Conservation (phyloP, 2,113 vertebrate genomes). For the Myocastor coypus region DNA sequence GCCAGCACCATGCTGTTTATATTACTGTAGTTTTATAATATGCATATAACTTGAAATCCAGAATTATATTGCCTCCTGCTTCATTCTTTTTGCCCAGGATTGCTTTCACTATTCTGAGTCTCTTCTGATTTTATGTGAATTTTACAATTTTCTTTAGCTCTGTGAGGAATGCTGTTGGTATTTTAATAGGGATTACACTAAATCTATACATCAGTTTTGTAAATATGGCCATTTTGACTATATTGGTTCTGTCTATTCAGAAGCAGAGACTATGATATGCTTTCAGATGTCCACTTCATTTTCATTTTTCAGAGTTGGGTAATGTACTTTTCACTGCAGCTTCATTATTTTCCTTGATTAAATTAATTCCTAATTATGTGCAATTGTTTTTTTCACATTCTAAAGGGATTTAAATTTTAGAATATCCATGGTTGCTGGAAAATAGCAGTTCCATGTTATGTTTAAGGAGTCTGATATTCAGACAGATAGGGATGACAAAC, state of each 20-base stretch:
- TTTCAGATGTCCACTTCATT: neutral
- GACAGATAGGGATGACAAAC: no score
- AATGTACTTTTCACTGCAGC: neutral
- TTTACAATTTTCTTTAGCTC: neutral
- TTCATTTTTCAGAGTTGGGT: neutral
- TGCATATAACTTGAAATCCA: neutral
- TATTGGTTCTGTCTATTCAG: neutral
- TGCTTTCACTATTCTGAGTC: neutral
- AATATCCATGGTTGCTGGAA: no score
- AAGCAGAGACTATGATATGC: neutral
- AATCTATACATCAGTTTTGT: neutral
- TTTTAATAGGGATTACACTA: neutral
- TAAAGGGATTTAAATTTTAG: no score
- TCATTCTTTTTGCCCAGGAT: neutral
- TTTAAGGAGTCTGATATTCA: no score
- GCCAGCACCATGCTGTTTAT: neutral
- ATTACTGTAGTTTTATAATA: neutral
- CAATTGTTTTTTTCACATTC: no score
- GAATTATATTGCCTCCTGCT: neutral
- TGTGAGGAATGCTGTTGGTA: neutral
- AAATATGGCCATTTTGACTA: neutral
- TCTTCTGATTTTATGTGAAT: neutral
- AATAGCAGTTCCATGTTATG: no score
- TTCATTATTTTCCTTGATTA: neutral
- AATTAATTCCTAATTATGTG: neutral